Conservation (phyloP, 1,140 invertebrate species). For the Contarinia nasturtii region DNA sequence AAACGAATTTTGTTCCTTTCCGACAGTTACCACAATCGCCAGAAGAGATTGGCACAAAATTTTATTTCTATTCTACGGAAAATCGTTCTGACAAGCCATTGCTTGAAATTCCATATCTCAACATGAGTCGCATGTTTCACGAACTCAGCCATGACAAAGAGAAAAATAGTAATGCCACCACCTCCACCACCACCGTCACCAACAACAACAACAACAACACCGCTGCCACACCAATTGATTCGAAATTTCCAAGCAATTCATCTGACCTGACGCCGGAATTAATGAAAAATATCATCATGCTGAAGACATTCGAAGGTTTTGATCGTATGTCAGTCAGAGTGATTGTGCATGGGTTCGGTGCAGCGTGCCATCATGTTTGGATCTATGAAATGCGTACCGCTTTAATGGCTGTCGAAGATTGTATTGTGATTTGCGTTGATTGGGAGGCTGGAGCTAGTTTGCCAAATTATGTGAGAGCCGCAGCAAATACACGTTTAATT, state of each 20-base stretch:
- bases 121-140: constrained; percentile 39
- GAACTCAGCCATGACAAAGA: constrained; percentile 34
- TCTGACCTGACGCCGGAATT: constrained; percentile 4
- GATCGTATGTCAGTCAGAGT: constrained; percentile 53
- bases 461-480: constrained; percentile 83
- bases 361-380: constrained; percentile 76
- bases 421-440: constrained; percentile 82
- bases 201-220: background rate
- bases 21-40: constrained; percentile 73
- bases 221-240: background rate
- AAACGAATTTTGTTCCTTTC: too few species aligned
- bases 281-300: background rate
- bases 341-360: constrained; percentile 87
- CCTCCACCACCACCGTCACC: background rate
- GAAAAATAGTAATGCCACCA: background rate
- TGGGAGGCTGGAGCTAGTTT: constrained; percentile 82
- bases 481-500: constrained; percentile 80
- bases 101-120: constrained; percentile 42
- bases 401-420: constrained; percentile 69
- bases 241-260: background rate
- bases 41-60: constrained; percentile 69
- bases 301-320: constrained; percentile 19
- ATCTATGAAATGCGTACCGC: constrained; percentile 82
- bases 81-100: constrained; percentile 39
- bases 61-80: constrained; percentile 41